Base-by-base conservation (phyloP, 2,888 invertebrate species). In the Furcula furcula region DNA sequence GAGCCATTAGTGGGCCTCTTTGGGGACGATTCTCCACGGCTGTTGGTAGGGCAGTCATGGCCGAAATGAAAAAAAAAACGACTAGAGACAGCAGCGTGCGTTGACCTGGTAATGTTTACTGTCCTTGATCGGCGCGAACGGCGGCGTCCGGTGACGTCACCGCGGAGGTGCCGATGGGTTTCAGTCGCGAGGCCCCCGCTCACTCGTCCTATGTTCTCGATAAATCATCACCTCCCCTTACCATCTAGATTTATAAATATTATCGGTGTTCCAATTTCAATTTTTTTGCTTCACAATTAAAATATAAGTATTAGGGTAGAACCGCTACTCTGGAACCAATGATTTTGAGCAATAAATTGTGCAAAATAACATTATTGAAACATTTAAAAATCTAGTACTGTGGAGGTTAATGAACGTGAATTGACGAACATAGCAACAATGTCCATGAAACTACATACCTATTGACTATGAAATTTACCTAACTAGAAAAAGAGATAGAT, bases 71-170 rank as follows among this genome's bases (percentile, higher is more conserved):
- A 64, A 62, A 69, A 62, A 72, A 58, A 55, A 55, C 64, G 67
- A 69, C 65, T 80, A 79, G 79, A 80, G 80, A 79, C 80, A 76
- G 66, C 69, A 40, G 69, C 82, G 87, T 65, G 65, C 86, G 66
- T 84, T 86, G 87, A 88, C 86, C 87, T 78, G 82, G 70, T 75
- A 79, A 81, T 87, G 86, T 86, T 86, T 86, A 83, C 82, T 80
- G 86, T 86, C 87, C 86, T 87, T 87, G 87, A 70, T 63, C 68
- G 71, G 62, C 67, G 74, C 68, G 69, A 67, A 53, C 56, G 51
- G 54, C 61, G 48, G 52, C 64, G 73, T 61, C 67, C 64, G 72
- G 62, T 86, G 85, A 85, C 86, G 87, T 86, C 84, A 86, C 40
- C 62, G 61, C 60, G 71, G 85, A 85, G 86, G 87, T 81, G 77